Evolutionary conservation across 1,140 invertebrate species (phyloP), one percentile per base, ranked within the genome.

Genomic region (Agraylea sexmaculata): DNA sequence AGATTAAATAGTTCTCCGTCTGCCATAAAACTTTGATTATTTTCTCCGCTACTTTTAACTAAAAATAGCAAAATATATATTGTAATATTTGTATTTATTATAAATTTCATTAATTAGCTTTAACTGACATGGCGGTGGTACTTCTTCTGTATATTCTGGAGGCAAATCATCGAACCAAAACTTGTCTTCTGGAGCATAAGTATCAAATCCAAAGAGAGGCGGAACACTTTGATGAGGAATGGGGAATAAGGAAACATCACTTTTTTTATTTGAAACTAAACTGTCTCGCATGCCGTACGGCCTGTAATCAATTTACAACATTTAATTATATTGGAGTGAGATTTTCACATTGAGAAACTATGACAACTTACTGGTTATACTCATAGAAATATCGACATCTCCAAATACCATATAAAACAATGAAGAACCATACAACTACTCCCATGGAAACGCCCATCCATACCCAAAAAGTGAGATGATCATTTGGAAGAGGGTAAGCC

Each of bases 141-240:
- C n/a, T n/a, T n/a, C n/a, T n/a, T n/a, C n/a, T n/a, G n/a, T n/a
- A n/a, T n/a, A n/a, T 31, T 32, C 29, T 27, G 37, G 37, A 13
- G 37, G 30, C 12, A 34, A 3, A 22, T 31, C 16, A 41, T 4
- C 13, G 8, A 19, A 22, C 46, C 42, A 45, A 10, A 11, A 17
- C 13, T 21, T 28, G 12, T 48, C 46, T 11, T 45, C 42, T 13
- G 37, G n/a, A 4, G 16, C 20, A 28, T 37, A 43, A 2, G 33
- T 22, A 21, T 48, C 42, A 13, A 16, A 13, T 3, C 29, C 42
- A 25, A 29, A 45, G 7, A 49, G 25, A 0, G 47, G 40, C 7
- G 47, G 47, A 7, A 49, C 29, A 21, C 6, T 12, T 31, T 49
- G 43, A 32, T 49, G 37, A 16, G 43, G 43, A 13, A 28, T 40